Conservation (phyloP, 2,797 vertebrate genomes). For the Mus caroli region DNA sequence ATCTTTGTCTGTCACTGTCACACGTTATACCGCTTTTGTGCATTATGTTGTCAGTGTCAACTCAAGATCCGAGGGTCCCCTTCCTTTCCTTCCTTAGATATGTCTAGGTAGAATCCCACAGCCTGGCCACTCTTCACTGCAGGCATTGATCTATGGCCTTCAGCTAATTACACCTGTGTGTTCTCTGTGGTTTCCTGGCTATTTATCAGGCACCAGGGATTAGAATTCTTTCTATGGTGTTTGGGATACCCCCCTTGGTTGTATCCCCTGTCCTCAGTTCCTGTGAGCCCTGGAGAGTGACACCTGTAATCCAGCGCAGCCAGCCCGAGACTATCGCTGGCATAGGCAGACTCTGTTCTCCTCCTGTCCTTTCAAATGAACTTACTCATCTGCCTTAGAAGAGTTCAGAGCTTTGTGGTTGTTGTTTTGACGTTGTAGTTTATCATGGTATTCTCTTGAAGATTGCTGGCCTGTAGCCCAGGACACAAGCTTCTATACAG, state of each 20-base stretch:
- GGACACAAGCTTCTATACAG: background rate
- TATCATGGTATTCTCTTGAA: background rate
- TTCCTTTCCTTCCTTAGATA: slow-evolving; percentile 37
- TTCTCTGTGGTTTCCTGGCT: background rate
- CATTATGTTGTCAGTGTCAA: background rate
- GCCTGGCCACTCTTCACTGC: background rate
- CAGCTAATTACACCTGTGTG: background rate
- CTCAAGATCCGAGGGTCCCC: background rate
- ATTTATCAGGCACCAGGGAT: background rate
- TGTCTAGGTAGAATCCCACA: background rate
- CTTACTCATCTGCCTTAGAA: background rate
- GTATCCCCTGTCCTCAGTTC: background rate
- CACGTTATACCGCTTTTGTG: background rate
- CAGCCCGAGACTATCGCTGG: background rate
- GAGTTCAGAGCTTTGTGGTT: background rate
- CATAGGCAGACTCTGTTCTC: background rate
- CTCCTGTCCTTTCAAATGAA: background rate
- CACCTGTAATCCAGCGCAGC: background rate
- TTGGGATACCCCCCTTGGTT: background rate
- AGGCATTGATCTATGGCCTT: background rate
- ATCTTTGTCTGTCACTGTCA: background rate
- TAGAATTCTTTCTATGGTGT: background rate
- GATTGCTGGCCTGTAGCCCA: background rate
- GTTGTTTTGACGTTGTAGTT: background rate
- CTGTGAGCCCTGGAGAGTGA: slow-evolving; percentile 17